Base-by-base conservation (phyloP, 2,797 vertebrate species). In the Catostomus latipinnis region DNA sequence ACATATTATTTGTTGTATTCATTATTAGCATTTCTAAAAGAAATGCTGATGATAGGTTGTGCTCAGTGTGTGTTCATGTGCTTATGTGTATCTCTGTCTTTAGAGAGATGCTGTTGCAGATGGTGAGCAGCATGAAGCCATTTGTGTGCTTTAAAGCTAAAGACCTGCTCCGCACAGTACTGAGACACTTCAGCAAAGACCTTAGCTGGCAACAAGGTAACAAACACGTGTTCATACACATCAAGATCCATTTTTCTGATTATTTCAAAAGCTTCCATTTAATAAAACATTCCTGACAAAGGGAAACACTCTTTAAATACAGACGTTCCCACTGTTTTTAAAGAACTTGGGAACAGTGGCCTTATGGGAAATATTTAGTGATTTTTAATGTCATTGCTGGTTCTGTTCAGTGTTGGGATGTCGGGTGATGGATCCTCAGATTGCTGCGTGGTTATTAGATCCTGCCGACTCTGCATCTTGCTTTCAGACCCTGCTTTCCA, bases 121-220 rank as follows among this genome's bases (percentile, higher is more conserved):
- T 93, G 11, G 83, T 97, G 6, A 91, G 82, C n/a, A 81, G 91
- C 71, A 84, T 86, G 80, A 86, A 92, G 68, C 91, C 92, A 1
- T 87, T 95, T 73, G 90, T 98, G 87, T 98, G 96, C 88, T 98
- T 94, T 75, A 96, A 97, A 80, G 95, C 96, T 13, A 99, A 98
- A 90, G 95, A 97, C 78, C 91, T 97, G 53, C 92, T 99, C 70
- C 92, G 92, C 62, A 93, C 93, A 11, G 82, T 87, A 12, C 90
- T 97, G 79, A 91, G 91, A 86, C 72, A 93, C 87, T 92, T 90
- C 84, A 87, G 77, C 74, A 83, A 57, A 34, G 90, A 93, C 67
- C 89, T 94, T 81, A 91, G 72, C 89, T 97, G 95, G 95, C 96
- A 95, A 88, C 91, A 93, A 90, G 94, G 96, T 92, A 91, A 80